Base-by-base conservation (phyloP, 2,888 invertebrate genomes). In the Lasioglossum vierecki region DNA sequence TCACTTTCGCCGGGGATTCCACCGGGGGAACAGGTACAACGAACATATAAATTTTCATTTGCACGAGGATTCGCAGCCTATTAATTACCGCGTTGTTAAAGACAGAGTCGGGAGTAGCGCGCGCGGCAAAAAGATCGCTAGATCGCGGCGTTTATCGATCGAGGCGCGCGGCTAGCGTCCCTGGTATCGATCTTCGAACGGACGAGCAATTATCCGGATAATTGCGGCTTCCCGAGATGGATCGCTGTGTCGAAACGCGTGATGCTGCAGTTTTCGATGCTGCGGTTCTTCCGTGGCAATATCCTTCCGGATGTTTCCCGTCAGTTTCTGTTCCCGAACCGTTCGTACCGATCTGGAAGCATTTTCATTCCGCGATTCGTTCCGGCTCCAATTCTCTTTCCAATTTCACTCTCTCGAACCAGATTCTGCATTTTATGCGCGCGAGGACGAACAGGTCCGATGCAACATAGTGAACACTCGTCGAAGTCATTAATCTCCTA, bases 91-190 rank as follows among this genome's bases (percentile, higher is more conserved):
- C 11, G 60, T 26, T 9, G n/a, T 57, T 57, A n/a, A 57, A 57
- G n/a, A 57, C 11, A 57, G n/a, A 57, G 57, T n/a, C 57, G n/a
- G 13, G 79, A 53, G 63, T 49, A 9, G n/a, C 74, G 57, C 26
- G 57, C 26, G 22, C 11, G 60, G 60, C 60, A 79, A 82, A 80
- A 80, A 60, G 46, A 13, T 39, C 53, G 68, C 46, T 41, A 4
- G 57, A 57, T 57, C 57, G 57, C 57, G 82, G 74, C 70, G 70
- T 84, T 82, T 84, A 84, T 84, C 82, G 82, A 84, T 84, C 84
- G 74, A 68, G 30, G 46, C 18, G 39, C 41, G 46, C 22, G 11
- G 57, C n/a, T 57, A 57, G n/a, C 57, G 57, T 53, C 26, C 73
- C 57, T 22, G 60, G 74, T 84, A 84, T 82, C 78, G 78, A 84